Percentiles rank a stretch among this genome's conserved stretches.
Evolutionary conservation across 2,888 invertebrate species (phyloP).

Genomic region (Nowickia ferox): DNA sequence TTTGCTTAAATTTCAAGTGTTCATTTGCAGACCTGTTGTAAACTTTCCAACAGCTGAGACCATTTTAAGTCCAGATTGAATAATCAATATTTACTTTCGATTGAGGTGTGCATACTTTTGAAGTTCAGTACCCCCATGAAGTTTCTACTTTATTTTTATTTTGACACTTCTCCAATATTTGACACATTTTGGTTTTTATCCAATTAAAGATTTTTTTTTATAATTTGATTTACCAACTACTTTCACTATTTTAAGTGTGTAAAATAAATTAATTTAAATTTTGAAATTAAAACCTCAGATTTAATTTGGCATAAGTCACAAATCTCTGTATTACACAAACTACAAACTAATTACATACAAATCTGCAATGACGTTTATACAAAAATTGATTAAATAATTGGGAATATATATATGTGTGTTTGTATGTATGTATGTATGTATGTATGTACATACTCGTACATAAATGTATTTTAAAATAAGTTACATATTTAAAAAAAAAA

Average conservation of each 20-base stretch:
- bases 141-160: too few relatives aligned
- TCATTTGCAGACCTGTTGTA: too few relatives aligned
- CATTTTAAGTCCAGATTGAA: too few relatives aligned
- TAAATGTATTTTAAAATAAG: constrained; percentile 14
- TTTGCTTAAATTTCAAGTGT: too few relatives aligned
- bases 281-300: constrained; percentile 4
- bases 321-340: background rate
- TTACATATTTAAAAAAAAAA: constrained; percentile 8
- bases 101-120: too few relatives aligned
- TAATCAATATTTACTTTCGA: too few relatives aligned
- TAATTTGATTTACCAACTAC: background rate
- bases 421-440: too few relatives aligned
- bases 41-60: too few relatives aligned
- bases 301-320: constrained; percentile 3
- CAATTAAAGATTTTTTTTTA: background rate
- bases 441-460: background rate
- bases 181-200: too few relatives aligned
- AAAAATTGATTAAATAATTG: constrained; percentile 43
- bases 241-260: background rate
- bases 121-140: too few relatives aligned
- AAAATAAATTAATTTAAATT: background rate
- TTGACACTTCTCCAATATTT: too few relatives aligned
- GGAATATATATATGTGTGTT: background rate
- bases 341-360: constrained; percentile 36
- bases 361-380: constrained; percentile 9